Evolutionary conservation across 2,888 invertebrate genomes (phyloP).

Genomic region (Ceramica pisi): DNA sequence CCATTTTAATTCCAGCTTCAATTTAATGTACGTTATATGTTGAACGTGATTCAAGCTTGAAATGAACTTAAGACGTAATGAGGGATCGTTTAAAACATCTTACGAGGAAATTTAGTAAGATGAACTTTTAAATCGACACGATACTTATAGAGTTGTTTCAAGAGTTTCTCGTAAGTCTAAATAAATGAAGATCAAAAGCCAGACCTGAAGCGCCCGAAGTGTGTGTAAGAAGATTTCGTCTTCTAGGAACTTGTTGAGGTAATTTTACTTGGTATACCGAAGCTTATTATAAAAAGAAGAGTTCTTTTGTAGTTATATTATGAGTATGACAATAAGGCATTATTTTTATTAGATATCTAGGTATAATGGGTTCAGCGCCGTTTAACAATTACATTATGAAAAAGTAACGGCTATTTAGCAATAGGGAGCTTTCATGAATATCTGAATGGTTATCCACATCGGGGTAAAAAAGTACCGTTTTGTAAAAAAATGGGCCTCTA

Average conservation of each 20-base stretch:
- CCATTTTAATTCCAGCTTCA: slow-evolving; percentile 6
- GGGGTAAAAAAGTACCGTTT: no score
- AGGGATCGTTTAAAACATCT: slow-evolving; percentile 36
- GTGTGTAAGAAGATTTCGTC: slow-evolving; percentile 3
- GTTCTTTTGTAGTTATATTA: background rate
- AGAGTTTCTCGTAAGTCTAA: slow-evolving; percentile 30
- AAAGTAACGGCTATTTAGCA: background rate
- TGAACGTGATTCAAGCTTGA: slow-evolving; percentile 9
- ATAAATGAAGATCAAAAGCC: slow-evolving; percentile 42
- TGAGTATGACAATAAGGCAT: background rate
- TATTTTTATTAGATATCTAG: background rate
- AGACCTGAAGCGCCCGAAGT: slow-evolving; percentile 9
- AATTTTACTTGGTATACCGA: background rate
- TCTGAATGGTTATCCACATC: background rate
- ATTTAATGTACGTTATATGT: background rate
- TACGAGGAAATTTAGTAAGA: slow-evolving; percentile 22
- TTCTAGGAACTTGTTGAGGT: slow-evolving; percentile 1
- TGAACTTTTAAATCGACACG: slow-evolving; percentile 45
- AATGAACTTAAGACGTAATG: slow-evolving; percentile 12
- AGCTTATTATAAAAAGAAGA: background rate
- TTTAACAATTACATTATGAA: background rate
- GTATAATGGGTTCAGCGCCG: background rate
- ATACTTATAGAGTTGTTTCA: slow-evolving; percentile 27
- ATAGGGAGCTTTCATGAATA: background rate
- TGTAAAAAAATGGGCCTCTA: background rate